These are phyloP conservation scores for Channallabes apus DNA, from an alignment of 2,797 vertebrate species.

Conservation along the genomic window DNA sequence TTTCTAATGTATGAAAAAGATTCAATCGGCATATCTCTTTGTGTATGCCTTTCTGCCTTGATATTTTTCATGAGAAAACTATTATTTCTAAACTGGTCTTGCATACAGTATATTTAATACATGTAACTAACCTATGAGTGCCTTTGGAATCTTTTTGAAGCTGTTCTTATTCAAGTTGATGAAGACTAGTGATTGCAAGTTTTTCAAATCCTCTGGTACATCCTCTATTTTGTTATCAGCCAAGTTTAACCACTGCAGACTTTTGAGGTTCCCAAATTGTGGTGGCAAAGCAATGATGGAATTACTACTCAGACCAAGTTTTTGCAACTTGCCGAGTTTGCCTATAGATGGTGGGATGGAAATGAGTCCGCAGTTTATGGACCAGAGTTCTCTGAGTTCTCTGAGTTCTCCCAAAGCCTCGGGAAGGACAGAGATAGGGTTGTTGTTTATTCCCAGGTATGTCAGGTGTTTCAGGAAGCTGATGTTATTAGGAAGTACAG, in stretches of 20 bases:
- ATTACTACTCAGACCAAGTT: conserved; percentile 50
- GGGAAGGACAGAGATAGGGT: conserved; percentile 48
- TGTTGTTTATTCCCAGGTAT: conserved; percentile 51
- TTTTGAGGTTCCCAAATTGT: conserved; percentile 35
- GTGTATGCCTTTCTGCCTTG: not conserved
- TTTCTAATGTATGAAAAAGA: not conserved
- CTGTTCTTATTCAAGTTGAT: conserved; percentile 49
- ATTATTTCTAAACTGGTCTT: not conserved
- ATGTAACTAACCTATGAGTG: conserved; percentile 44
- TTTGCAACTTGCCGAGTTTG: conserved; percentile 48
- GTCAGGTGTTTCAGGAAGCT: conserved; percentile 45
- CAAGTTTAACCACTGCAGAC: conserved; percentile 53
- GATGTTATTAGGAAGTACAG: conserved; percentile 48
- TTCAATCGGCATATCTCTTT: not conserved
- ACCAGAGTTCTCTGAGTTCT: conserved; percentile 54
- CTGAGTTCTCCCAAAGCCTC: conserved; percentile 49
- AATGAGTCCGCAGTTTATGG: conserved; percentile 45
- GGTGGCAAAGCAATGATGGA: conserved; percentile 42
- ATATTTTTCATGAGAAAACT: not conserved
- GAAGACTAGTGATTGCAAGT: conserved; percentile 46
- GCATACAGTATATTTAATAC: not conserved
- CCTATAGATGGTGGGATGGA: conserved; percentile 42
- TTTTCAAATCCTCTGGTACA: conserved; percentile 42
- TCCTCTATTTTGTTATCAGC: conserved; percentile 52
- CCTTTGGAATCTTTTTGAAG: conserved; percentile 45